Percentiles rank a stretch among this genome's conserved stretches.
Evolutionary conservation across 2,888 invertebrate genomes (phyloP).

Genomic region (Pimpla rufipes): DNA sequence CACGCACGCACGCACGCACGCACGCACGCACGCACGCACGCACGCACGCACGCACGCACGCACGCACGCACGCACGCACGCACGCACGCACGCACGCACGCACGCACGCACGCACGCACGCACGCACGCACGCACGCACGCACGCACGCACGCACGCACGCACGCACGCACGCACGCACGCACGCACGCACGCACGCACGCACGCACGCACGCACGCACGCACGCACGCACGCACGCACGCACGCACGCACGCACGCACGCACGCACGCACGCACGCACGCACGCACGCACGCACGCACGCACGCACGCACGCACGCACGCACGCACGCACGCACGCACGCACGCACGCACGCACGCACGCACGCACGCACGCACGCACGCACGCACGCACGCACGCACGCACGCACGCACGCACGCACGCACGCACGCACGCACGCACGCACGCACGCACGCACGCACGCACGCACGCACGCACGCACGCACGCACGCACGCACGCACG

Average conservation of each 20-base stretch:
- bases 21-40: neutral
- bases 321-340: neutral
- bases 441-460: neutral
- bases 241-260: neutral
- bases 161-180: constrained; percentile 16
- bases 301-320: neutral
- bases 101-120: constrained; percentile 1
- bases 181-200: constrained; percentile 20
- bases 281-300: neutral
- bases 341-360: neutral
- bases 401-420: neutral
- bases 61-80: neutral
- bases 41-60: neutral
- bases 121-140: neutral
- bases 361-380: neutral
- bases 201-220: constrained; percentile 19
- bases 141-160: too few species aligned
- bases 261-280: neutral
- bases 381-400: neutral
- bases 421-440: neutral
- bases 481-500: neutral
- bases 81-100: neutral
- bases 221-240: constrained; percentile 12
- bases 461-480: neutral
- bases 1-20: neutral